Conservation (phyloP, 1,140 invertebrate species). For the Chionoecetes opilio region DNA sequence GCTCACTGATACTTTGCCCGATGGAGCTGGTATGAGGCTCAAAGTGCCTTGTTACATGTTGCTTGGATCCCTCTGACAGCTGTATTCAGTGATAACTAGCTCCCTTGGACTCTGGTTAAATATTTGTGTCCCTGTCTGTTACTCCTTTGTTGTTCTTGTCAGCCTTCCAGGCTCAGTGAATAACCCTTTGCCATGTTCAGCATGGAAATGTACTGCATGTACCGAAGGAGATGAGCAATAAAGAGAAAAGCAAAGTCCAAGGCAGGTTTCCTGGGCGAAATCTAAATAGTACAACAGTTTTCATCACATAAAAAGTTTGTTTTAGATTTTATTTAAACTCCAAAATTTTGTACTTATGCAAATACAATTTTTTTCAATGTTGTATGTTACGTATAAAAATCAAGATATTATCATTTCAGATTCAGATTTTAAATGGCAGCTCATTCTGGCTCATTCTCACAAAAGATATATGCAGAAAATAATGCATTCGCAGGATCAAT, state of each 20-base stretch:
- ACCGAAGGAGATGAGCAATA: neutral
- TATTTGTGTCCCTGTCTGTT: neutral
- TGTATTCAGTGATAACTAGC: neutral
- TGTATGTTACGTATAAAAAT: too few relatives aligned
- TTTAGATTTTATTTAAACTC: too few relatives aligned
- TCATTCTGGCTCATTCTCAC: too few relatives aligned
- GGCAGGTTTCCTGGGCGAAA: neutral
- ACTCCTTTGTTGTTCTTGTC: neutral
- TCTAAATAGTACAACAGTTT: neutral
- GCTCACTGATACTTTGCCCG: constrained; percentile 82
- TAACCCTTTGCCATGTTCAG: neutral
- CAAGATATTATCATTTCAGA: too few relatives aligned
- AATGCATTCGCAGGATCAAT: too few relatives aligned
- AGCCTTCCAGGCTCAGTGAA: neutral
- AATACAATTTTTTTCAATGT: too few relatives aligned
- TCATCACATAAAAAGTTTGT: too few relatives aligned
- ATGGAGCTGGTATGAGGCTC: constrained; percentile 74
- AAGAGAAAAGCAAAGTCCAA: neutral
- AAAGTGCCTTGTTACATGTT: constrained; percentile 65
- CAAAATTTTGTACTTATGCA: too few relatives aligned
- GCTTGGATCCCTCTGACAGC: constrained; percentile 51
- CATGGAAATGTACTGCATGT: neutral
- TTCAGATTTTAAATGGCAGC: too few relatives aligned
- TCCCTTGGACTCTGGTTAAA: neutral
- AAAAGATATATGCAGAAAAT: too few relatives aligned